Percentiles rank a stretch among this genome's conserved stretches.
These are phyloP conservation scores for Dromaius novaehollandiae DNA, from an alignment of 2,113 vertebrate genomes.

Conservation along the genomic window DNA sequence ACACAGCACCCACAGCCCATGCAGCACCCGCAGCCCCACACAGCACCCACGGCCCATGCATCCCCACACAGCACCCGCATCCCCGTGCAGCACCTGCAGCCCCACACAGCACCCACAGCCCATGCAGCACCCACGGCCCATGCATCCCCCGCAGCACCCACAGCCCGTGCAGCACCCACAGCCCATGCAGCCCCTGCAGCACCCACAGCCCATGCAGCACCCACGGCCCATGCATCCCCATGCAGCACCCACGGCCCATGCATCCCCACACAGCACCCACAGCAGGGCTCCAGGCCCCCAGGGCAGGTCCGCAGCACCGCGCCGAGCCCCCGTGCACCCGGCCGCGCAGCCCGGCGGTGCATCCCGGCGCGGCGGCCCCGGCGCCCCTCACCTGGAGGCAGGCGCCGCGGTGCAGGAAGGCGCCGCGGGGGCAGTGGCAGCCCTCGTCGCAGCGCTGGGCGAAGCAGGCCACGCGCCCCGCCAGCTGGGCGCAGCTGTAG, in stretches of 20 bases:
- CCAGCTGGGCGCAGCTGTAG: constrained; percentile 87
- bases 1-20: background rate
- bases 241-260: no score
- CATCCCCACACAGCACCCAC: background rate
- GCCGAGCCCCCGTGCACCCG: no score
- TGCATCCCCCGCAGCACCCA: background rate
- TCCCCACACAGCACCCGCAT: no score
- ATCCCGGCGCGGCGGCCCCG: no score
- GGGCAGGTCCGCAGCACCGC: background rate
- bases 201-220: background rate
- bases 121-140: background rate
- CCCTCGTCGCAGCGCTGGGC: constrained; percentile 85
- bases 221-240: background rate
- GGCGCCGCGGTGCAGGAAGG: constrained; percentile 76
- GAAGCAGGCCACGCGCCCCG: constrained; percentile 80
- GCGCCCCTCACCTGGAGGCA: constrained; percentile 80
- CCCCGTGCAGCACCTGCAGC: no score
- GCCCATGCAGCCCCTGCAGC: background rate
- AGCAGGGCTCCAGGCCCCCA: background rate
- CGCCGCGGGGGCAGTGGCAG: constrained; percentile 85
- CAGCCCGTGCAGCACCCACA: background rate
- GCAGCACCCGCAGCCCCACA: background rate
- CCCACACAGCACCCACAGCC: background rate
- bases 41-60: background rate
- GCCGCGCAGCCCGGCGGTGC: no score